Conservation (phyloP, 2,888 invertebrate species). For the Spodoptera exigua region DNA sequence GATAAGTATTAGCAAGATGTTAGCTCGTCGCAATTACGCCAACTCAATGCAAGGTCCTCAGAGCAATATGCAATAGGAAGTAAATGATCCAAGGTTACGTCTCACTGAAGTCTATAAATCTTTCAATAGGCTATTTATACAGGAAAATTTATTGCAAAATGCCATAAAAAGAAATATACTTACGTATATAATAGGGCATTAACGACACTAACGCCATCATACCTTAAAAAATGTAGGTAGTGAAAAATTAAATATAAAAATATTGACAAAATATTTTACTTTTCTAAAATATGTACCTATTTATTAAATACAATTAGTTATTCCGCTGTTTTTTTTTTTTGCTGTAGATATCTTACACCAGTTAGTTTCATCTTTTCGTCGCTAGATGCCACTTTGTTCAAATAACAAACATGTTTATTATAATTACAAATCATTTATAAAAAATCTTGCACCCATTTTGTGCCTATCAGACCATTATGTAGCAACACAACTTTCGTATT, state of each 20-base stretch:
- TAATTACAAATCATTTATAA: neutral
- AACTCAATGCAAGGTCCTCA: conserved; percentile 79
- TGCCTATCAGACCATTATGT: too few species aligned
- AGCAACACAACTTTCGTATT: conserved; percentile 30
- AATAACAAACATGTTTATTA: neutral
- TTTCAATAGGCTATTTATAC: conserved; percentile 66
- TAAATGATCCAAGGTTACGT: conserved; percentile 75
- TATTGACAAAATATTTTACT: too few species aligned
- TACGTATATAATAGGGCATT: too few species aligned
- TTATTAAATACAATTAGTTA: too few species aligned
- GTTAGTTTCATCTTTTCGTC: conserved; percentile 26
- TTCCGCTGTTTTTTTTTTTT: too few species aligned
- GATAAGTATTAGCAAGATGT: conserved; percentile 66
- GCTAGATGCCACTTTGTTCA: conserved; percentile 35
- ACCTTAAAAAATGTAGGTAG: too few species aligned
- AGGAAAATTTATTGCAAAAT: conserved; percentile 61
- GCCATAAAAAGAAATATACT: conserved; percentile 37
- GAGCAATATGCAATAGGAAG: conserved; percentile 84
- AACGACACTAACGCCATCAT: too few species aligned
- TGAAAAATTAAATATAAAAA: too few species aligned
- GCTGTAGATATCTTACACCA: too few species aligned
- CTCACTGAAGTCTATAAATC: conserved; percentile 71
- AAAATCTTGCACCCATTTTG: neutral
- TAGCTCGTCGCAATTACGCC: conserved; percentile 72
- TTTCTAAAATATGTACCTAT: too few species aligned